Conservation (phyloP, 2,113 vertebrate genomes). For the Sinocyclocheilus anophthalmus region DNA sequence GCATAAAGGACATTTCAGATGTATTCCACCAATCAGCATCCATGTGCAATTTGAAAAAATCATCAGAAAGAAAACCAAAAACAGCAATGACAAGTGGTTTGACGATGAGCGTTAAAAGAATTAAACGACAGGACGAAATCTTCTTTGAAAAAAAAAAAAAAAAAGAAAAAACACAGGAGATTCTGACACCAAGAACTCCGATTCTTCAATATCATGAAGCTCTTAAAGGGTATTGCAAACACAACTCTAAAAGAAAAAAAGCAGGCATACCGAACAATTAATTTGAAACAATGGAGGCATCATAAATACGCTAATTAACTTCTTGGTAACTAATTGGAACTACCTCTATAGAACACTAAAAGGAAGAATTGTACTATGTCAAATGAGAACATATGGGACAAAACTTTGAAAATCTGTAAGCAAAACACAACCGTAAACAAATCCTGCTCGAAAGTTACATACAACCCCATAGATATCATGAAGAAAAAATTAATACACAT, state of each 20-base stretch:
- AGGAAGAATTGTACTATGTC: too few species aligned
- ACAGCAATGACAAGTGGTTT: background rate
- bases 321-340: background rate
- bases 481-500: too few species aligned
- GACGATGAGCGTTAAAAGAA: background rate
- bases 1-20: background rate
- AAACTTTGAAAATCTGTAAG: too few species aligned
- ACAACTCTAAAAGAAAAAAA: background rate
- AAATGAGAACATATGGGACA: too few species aligned
- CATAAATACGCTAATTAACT: background rate
- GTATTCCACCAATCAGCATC: background rate
- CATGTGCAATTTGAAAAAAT: background rate
- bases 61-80: background rate
- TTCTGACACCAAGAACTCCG: background rate
- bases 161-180: background rate
- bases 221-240: background rate
- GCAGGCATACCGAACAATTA: background rate
- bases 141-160: too few species aligned
- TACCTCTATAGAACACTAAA: background rate
- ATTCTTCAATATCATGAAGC: background rate
- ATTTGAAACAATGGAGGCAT: background rate
- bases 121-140: background rate
- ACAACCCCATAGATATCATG: too few species aligned
- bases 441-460: too few species aligned
- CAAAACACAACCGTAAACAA: too few species aligned